Percentiles rank a stretch among this genome's conserved stretches.
These are phyloP conservation scores for Gadus macrocephalus DNA, from an alignment of 2,113 vertebrate species.

Conservation along the genomic window DNA sequence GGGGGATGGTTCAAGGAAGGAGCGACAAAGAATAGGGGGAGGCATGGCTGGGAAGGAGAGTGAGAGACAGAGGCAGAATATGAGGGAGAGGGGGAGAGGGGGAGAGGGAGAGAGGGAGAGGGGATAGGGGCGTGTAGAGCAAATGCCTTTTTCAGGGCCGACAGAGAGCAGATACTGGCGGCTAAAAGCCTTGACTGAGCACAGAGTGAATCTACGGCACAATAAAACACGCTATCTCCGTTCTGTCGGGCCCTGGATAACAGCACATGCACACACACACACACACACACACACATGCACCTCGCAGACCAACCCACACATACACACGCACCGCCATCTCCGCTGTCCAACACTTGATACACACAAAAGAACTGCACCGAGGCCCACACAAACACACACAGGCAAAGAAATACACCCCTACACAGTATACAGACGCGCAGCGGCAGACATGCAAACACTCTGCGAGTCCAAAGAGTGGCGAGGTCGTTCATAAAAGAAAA, in stretches of 20 bases:
- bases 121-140: constrained; percentile 3
- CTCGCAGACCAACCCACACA: not conserved
- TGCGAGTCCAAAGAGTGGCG: too few species aligned
- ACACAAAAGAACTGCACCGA: not conserved
- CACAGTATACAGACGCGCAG: not conserved
- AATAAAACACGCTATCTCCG: not conserved
- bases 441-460: not conserved
- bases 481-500: too few species aligned
- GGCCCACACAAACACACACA: not conserved
- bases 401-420: not conserved
- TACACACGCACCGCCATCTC: constrained; percentile 2
- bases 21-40: not conserved
- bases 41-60: not conserved
- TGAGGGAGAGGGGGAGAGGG: not conserved
- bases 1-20: not conserved
- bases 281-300: not conserved
- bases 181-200: constrained; percentile 32
- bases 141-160: constrained; percentile 20
- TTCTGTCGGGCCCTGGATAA: not conserved
- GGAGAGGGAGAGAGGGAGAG: not conserved
- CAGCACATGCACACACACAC: not conserved
- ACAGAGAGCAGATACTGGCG: constrained; percentile 21
- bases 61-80: not conserved
- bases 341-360: not conserved
- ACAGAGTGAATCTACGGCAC: not conserved